Conservation (phyloP, 1,140 invertebrate species). For the Condylostylus longicornis region DNA sequence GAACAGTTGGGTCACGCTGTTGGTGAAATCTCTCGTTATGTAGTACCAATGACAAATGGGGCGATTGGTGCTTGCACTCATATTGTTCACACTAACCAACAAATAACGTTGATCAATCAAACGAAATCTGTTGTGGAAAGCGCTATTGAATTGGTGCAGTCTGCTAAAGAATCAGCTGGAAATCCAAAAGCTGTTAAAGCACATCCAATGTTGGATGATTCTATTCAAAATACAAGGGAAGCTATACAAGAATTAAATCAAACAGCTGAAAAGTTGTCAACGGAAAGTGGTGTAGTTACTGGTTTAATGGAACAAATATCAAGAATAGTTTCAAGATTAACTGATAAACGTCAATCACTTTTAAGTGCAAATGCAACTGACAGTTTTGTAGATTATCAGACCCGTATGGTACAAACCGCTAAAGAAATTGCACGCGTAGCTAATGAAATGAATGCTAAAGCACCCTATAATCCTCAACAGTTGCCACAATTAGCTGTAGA, state of each 20-base stretch:
- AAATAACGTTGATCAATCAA: constrained; percentile 78
- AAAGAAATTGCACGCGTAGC: constrained; percentile 88
- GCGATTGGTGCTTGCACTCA: constrained; percentile 80
- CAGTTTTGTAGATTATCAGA: constrained; percentile 91
- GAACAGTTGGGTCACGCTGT: constrained; percentile 85
- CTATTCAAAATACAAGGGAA: constrained; percentile 58
- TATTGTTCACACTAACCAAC: constrained; percentile 76
- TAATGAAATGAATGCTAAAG: constrained; percentile 84
- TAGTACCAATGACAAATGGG: constrained; percentile 69
- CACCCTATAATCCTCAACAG: constrained; percentile 48
- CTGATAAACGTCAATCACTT: constrained; percentile 43
- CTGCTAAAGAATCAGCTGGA: constrained; percentile 80
- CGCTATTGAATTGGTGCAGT: constrained; percentile 66
- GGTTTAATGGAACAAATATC: constrained; percentile 83
- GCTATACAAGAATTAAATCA: constrained; percentile 67
- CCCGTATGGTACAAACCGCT: constrained; percentile 81
- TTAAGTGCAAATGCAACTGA: constrained; percentile 35
- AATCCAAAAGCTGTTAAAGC: constrained; percentile 70
- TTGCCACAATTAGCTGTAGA: constrained; percentile 68
- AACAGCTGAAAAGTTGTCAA: constrained; percentile 69
- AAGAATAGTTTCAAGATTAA: constrained; percentile 65
- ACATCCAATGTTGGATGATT: constrained; percentile 73
- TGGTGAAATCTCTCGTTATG: constrained; percentile 56
- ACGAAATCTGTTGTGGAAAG: constrained; percentile 89
- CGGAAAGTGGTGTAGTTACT: constrained; percentile 69